Percentiles rank a stretch among this genome's conserved stretches.
Evolutionary conservation across 2,888 invertebrate species (phyloP).

Genomic region (Amphipyra berbera): DNA sequence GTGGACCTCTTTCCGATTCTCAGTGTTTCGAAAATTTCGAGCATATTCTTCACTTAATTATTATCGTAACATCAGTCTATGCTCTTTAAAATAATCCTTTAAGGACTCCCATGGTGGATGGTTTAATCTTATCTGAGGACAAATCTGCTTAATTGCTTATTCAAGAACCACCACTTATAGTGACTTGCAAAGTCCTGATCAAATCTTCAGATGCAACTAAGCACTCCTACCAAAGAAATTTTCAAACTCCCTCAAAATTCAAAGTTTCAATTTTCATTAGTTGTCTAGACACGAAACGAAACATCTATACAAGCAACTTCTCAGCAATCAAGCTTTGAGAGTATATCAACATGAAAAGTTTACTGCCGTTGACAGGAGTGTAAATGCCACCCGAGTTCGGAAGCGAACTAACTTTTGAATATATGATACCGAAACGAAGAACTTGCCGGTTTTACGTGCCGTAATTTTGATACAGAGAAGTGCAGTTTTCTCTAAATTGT

Average conservation of each 20-base stretch:
- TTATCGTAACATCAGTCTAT: too few relatives aligned
- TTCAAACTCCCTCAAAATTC: background rate
- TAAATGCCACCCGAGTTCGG: conserved; percentile 27
- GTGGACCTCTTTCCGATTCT: too few relatives aligned
- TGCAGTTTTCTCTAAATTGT: conserved; percentile 37
- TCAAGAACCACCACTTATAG: too few relatives aligned
- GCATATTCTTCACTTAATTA: too few relatives aligned
- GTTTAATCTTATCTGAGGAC: too few relatives aligned
- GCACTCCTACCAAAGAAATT: background rate
- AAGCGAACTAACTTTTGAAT: conserved; percentile 59
- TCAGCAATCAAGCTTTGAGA: conserved; percentile 31
- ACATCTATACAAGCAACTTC: conserved; percentile 20
- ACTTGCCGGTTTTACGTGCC: conserved; percentile 50
- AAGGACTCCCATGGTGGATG: too few relatives aligned
- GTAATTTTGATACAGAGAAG: conserved; percentile 58
- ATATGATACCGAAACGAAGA: conserved; percentile 57
- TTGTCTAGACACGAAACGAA: conserved; percentile 26
- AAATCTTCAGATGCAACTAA: background rate
- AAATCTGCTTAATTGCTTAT: too few relatives aligned
- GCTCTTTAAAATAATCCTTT: too few relatives aligned
- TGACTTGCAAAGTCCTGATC: background rate
- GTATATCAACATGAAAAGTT: conserved; percentile 40
- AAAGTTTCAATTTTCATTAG: conserved; percentile 6
- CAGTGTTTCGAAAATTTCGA: too few relatives aligned
- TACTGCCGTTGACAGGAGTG: conserved; percentile 36